phyloP scores from a whole-genome alignment of 1,140 invertebrate species.

The Pseudomyrmex dendroicus region DNA sequence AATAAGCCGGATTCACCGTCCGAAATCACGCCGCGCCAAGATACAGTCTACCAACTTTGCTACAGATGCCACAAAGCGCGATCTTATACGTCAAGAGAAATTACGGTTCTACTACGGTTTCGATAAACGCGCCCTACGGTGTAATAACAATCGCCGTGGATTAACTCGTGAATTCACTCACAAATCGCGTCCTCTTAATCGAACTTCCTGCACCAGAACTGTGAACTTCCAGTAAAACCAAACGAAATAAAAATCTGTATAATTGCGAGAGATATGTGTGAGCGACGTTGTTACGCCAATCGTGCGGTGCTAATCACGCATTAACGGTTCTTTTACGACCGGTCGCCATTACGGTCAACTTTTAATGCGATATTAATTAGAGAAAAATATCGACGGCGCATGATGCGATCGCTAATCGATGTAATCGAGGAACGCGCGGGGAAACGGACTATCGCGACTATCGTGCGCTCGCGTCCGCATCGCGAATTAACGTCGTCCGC shows the following conservation, averaged over 20 bases:
- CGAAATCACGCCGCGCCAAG: slow-evolving; percentile 6
- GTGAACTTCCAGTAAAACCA: no score
- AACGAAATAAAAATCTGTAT: not conserved
- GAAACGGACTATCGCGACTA: slow-evolving; percentile 20
- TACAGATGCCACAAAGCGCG: slow-evolving; percentile 27
- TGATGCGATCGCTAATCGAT: slow-evolving; percentile 22
- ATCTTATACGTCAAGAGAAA: slow-evolving; percentile 21
- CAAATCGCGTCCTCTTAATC: not conserved
- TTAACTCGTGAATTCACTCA: slow-evolving; percentile 1
- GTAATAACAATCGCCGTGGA: slow-evolving; percentile 21
- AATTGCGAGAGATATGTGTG: not conserved
- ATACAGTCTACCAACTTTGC: slow-evolving; percentile 45
- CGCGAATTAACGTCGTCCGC: slow-evolving; percentile 35
- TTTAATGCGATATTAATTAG: slow-evolving; percentile 47
- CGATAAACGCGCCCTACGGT: not conserved
- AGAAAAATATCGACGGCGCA: not conserved
- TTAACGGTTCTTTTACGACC: slow-evolving; percentile 8
- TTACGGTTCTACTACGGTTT: not conserved
- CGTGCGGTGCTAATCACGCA: not conserved
- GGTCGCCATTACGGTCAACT: slow-evolving; percentile 13
- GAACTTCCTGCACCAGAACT: not conserved
- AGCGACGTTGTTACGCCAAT: not conserved
- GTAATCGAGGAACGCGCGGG: slow-evolving; percentile 4
- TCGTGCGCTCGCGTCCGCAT: not conserved
- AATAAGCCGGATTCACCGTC: slow-evolving; percentile 35